Base-by-base conservation (phyloP, 2,888 invertebrate genomes). In the Acheta domesticus region DNA sequence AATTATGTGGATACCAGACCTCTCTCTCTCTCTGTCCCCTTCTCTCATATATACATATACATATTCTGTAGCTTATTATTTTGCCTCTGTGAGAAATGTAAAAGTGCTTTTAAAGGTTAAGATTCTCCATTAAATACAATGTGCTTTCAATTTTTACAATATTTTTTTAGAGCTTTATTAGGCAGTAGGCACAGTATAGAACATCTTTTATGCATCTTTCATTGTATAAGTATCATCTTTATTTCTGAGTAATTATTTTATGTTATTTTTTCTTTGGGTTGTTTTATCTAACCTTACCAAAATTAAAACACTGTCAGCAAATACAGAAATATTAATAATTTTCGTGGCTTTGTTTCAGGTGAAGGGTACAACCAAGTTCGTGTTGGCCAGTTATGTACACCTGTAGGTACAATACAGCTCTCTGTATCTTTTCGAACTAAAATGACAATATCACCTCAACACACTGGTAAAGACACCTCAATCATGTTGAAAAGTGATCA, bases 401-500 rank as follows among this genome's bases (percentile, higher is more conserved):
- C 96, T 1, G 92, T 94, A 81, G 98, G 98, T 12, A 94, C 93
- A 3, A 88, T 98, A 79, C 90, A 92, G 80, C 90, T 97, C 85
- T 92, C 93, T 48, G 93, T 97, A 14, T 92, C 93, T 12, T 97
- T 96, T 86, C 91, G 97, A 83, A 97, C 96, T 1, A 95, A 96
- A 87, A 93, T 98, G 92, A 93, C 96, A 3, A 93, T 97, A 83
- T 92, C 96, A 21, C 96, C 96, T 0, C 93, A 94, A 78, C 92
- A 92, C 80, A 89, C 90, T 75, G 90, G 90, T 78, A 91, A 90
- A 83, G 91, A 93, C 83, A 88, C 89, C 49, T 91, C 92, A 11
- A 93, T 96, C 73, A 94, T 96, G 92, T 89, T 97, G 36, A 96
- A 97, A 86, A 96, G 96, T 85, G 96, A 97, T 87, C 96, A 97